Evolutionary conservation across 2,797 vertebrate species (phyloP), one percentile per base, ranked within the genome.

Genomic region (Diplodus puntazzo): DNA sequence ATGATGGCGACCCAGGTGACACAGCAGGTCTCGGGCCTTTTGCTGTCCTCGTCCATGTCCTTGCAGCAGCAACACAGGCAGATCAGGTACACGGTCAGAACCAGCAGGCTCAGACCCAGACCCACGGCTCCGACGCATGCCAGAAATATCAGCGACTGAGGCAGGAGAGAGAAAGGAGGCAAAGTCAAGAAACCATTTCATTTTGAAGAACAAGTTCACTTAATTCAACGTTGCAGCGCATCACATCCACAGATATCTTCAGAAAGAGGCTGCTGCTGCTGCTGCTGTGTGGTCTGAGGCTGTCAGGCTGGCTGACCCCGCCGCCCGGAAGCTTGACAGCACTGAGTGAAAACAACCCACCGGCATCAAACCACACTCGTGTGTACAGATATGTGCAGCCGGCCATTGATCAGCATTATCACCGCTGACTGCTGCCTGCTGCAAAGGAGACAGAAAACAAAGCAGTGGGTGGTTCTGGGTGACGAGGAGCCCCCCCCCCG

Each of bases 111-210:
- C 86, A 98, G 91, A 53, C 93, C 95, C 78, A 99, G 93, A 79
- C 97, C 96, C 65, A 94, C 34, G 0, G 95, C 96, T 0, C 96
- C 95, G 52, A 96, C 89, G 66, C 96, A 95, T 11, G 94, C 96
- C 83, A 98, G 94, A 86, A 97, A 82, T 65, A 97, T 90, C 85
- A 99, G 91, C 0, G 97, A 97, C 98, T 99, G 91, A 13, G 43
- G 42, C 52, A 43, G 48, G 45, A 76, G 7, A 55, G 30, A 34
- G 69, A 23, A n/a, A 48, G 50, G 52, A 67, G 25, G 17, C 5
- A 46, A 54, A 62, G 11, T 52, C 5, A 21, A 65, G 17, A 57
- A 62, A 42, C 16, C 4, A 50, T 59, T 64, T 49, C 10, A 52
- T 45, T 16, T 4, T 50, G 16, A 53, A 63, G 45, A 61, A 42